A percentile compares a stretch with the other conserved stretches of the same genome.
Conservation (phyloP, 1,140 invertebrate genomes). For the Hyposmocoma kahamanoa region DNA sequence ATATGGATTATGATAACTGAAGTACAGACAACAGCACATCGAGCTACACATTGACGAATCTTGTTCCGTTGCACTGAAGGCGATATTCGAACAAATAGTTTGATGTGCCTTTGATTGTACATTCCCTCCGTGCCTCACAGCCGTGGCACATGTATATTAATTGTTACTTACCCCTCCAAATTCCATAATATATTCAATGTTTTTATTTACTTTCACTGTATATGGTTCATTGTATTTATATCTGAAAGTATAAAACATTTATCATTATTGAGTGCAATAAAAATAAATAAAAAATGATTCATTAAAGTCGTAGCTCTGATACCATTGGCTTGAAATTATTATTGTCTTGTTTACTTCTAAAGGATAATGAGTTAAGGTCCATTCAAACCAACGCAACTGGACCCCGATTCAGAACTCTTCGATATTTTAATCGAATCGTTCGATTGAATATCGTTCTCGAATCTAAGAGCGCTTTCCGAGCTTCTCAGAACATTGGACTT, state of each 20-base stretch:
- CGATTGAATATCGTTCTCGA: neutral
- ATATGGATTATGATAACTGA: too few relatives aligned
- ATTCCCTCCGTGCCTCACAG: neutral
- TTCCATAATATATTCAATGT: slow-evolving; percentile 54
- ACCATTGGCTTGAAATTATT: neutral
- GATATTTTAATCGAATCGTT: neutral
- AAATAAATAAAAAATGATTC: neutral
- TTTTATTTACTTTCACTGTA: slow-evolving; percentile 46
- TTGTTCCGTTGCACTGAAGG: neutral
- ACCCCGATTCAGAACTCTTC: neutral
- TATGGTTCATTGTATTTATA: slow-evolving; percentile 55
- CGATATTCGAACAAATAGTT: neutral
- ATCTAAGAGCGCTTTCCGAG: too few relatives aligned
- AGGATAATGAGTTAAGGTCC: too few relatives aligned
- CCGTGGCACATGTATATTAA: neutral
- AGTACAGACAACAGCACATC: neutral
- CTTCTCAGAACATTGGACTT: too few relatives aligned
- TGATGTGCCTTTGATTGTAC: neutral
- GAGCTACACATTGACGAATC: neutral
- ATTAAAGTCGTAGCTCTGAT: neutral
- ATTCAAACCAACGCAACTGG: neutral
- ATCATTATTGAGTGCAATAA: neutral
- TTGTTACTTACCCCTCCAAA: slow-evolving; percentile 46
- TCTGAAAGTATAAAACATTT: slow-evolving; percentile 28
- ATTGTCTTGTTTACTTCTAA: neutral